These are phyloP conservation scores for Metopia argyrocephala DNA, from an alignment of 2,888 invertebrate genomes.

Conservation along the genomic window DNA sequence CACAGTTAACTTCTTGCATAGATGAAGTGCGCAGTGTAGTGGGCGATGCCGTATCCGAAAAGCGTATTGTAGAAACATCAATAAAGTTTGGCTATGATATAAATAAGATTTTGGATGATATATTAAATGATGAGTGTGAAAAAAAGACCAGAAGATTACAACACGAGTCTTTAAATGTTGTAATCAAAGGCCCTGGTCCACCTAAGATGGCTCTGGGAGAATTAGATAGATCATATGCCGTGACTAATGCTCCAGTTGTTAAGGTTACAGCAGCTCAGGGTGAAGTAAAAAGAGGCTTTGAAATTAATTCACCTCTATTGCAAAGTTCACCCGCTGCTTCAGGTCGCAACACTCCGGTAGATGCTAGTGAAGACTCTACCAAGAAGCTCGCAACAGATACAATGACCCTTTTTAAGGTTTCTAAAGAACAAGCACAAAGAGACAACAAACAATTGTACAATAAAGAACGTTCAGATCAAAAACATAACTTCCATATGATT, in stretches of 20 bases:
- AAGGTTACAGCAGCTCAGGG: conserved; percentile 70
- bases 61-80: conserved; percentile 85
- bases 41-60: conserved; percentile 87
- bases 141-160: conserved; percentile 66
- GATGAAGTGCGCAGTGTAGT: conserved; percentile 89
- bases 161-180: conserved; percentile 55
- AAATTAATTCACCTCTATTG: conserved; percentile 81
- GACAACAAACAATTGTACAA: conserved; percentile 81
- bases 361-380: conserved; percentile 68
- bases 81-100: conserved; percentile 86
- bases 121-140: conserved; percentile 80
- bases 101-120: conserved; percentile 85
- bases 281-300: conserved; percentile 74
- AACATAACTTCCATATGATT: conserved; percentile 93
- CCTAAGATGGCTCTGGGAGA: conserved; percentile 39
- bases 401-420: conserved; percentile 69
- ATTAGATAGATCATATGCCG: conserved; percentile 19
- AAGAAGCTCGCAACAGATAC: conserved; percentile 53
- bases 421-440: conserved; percentile 78
- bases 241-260: conserved; percentile 38
- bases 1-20: conserved; percentile 88
- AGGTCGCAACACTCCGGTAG: conserved; percentile 81
- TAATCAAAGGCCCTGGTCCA: conserved; percentile 30
- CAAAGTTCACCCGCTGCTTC: conserved; percentile 84
- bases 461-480: conserved; percentile 87